Conservation (phyloP, 1,140 invertebrate species). For the Agraylea sexmaculata region DNA sequence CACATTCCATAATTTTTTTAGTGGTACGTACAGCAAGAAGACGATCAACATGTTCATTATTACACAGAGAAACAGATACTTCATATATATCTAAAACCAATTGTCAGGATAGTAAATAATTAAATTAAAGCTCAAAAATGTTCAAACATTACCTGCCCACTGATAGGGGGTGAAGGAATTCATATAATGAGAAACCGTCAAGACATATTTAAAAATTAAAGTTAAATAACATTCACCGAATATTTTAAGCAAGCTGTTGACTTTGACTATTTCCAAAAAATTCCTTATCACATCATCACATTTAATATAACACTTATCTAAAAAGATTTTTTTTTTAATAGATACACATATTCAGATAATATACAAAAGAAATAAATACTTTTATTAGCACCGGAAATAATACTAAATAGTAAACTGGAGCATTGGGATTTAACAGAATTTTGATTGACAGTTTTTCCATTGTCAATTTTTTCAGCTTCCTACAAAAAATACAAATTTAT, state of each 20-base stretch:
- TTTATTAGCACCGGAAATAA: constrained; percentile 7
- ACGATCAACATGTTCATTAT: constrained; percentile 4
- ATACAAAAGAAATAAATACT: constrained; percentile 5
- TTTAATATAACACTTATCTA: constrained; percentile 7
- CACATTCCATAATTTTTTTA: constrained; percentile 9
- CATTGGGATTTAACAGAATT: constrained; percentile 6
- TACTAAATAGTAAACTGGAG: constrained; percentile 1
- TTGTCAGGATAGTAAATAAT: background rate
- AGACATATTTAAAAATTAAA: constrained; percentile 12
- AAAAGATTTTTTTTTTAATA: background rate
- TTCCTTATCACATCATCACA: constrained; percentile 9
- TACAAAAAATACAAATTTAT: constrained; percentile 1
- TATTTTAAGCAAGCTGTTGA: background rate
- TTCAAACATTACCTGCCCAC: constrained; percentile 16
- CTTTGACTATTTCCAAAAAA: constrained; percentile 11
- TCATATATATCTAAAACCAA: constrained; percentile 15
- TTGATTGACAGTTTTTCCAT: background rate
- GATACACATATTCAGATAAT: background rate
- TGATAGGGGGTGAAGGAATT: constrained; percentile 10
- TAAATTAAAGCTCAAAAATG: background rate
- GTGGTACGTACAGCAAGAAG: constrained; percentile 6
- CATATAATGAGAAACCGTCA: constrained; percentile 10
- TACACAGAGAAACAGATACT: constrained; percentile 1
- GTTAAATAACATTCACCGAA: constrained; percentile 14
- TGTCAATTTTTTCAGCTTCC: constrained; percentile 10